Percentiles rank a stretch among this genome's conserved stretches.
These are phyloP conservation scores for Calliphora vomitoria DNA, from an alignment of 2,888 invertebrate genomes.

Conservation along the genomic window DNA sequence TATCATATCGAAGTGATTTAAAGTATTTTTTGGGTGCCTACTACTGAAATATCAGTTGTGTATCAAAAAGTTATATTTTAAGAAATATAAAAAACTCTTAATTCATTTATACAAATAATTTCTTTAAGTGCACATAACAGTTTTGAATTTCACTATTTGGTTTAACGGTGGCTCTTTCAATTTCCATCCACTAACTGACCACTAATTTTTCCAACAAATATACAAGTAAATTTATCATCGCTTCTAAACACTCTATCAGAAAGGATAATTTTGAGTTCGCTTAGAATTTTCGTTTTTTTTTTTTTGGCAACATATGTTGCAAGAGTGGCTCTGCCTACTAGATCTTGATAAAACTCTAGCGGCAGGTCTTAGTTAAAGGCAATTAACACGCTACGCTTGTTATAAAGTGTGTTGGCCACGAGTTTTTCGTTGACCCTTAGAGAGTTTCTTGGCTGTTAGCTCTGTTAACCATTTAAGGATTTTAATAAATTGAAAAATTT, in stretches of 20 bases:
- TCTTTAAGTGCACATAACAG: conserved; percentile 27
- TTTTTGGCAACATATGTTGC: conserved; percentile 77
- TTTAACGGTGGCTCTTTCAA: conserved; percentile 33
- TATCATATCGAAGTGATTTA: too few relatives aligned
- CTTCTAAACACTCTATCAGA: conserved; percentile 48
- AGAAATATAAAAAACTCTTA: not conserved
- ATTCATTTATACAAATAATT: not conserved
- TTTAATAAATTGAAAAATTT: conserved; percentile 71
- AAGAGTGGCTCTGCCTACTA: conserved; percentile 43
- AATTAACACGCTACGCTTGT: conserved; percentile 83
- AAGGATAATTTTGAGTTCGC: conserved; percentile 37
- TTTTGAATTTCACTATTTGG: conserved; percentile 37
- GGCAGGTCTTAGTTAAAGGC: conserved; percentile 79
- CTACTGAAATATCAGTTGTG: too few relatives aligned
- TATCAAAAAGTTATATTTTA: too few relatives aligned
- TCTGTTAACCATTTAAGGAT: conserved; percentile 60
- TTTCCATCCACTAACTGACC: conserved; percentile 69
- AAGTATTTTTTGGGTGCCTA: too few relatives aligned
- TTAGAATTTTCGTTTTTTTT: not conserved
- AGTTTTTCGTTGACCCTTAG: conserved; percentile 59
- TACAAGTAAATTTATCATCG: conserved; percentile 77
- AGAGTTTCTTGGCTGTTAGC: conserved; percentile 24
- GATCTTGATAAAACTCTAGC: conserved; percentile 74
- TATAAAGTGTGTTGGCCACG: conserved; percentile 75
- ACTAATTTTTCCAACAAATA: conserved; percentile 78